Base-by-base conservation (phyloP, 2,113 vertebrate genomes). In the Cyrtonyx montezumae region DNA sequence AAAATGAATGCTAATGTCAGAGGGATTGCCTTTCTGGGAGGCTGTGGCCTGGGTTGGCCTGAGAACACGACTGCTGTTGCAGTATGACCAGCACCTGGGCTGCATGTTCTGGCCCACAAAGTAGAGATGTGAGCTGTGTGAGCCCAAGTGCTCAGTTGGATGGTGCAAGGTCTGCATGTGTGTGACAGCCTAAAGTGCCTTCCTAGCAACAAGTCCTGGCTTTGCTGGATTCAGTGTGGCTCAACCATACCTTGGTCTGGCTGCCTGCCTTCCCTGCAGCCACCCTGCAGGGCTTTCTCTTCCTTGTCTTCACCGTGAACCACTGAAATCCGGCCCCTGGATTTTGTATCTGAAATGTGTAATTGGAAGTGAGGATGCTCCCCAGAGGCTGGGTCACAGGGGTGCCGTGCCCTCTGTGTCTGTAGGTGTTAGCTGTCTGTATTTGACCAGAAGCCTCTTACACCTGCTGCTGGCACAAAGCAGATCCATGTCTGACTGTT, bases 351-450 rank as follows among this genome's bases (percentile, higher is more conserved):
- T 77, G 16, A 67, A 83, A 55, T 53, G 13, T 40, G 23, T 32
- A 73, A 28, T 1, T 40, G 34, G 78, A 66, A 26, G 25, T 75
- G 51, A 87, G 58, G 58, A 62, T 3, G 2, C 66, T 77, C 8
- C n/a, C 84, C 6, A 13, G 49, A 53, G 43, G 79, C 79, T 43
- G 51, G 22, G 49, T 51, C 25, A 51, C 25, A 51, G 13, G 48
- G 49, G 13, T 87, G 28, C 76, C 58, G 34, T 0, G 1, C 45
- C n/a, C 62, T 53, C 26, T 7, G 0, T 18, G 22, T 26, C 56
- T 16, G 0, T 0, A 0, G n/a, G 51, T 37, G 73, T 25, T 28
- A 87, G 37, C 51, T 69, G 77, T 53, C 74, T 53, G 15, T 8
- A 26, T 51, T 51, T 26, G 49, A 25, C 84, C 51, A 51, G 70